Conservation (phyloP, 2,797 vertebrate species). For the Gadopsis bispinosus region DNA sequence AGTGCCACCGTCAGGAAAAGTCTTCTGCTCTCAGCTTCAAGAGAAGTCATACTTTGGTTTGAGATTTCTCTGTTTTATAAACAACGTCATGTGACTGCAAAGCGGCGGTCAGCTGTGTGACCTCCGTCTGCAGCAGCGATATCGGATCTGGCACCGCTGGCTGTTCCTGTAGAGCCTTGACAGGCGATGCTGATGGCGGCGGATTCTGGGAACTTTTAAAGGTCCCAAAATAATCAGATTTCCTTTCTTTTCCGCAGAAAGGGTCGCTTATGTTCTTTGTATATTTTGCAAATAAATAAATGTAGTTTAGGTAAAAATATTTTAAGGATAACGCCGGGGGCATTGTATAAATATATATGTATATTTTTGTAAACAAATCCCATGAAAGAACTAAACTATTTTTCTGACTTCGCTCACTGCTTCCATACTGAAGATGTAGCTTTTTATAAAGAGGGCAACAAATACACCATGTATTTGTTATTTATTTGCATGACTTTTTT, state of each 20-base stretch:
- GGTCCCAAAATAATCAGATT: constrained; percentile 8
- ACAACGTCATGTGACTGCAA: constrained; percentile 33
- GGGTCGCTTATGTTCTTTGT: neutral
- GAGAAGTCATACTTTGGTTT: constrained; percentile 10
- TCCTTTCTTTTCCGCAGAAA: neutral
- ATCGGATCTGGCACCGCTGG: constrained; percentile 48
- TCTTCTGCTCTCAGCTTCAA: constrained; percentile 40
- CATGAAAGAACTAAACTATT: neutral
- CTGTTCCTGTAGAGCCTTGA: constrained; percentile 33
- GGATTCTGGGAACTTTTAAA: constrained; percentile 31
- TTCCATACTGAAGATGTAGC: neutral
- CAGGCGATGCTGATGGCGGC: constrained; percentile 39
- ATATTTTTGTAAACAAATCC: neutral
- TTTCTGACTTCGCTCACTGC: neutral
- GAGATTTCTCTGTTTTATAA: constrained; percentile 50
- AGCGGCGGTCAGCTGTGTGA: constrained; percentile 39
- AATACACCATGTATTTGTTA: too few relatives aligned
- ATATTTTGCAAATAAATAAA: constrained; percentile 1
- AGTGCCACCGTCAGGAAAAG: constrained; percentile 59
- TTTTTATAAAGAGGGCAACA: neutral
- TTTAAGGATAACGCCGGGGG: neutral
- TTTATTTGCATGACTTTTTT: too few relatives aligned
- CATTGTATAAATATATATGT: neutral
- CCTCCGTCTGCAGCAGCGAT: constrained; percentile 40
- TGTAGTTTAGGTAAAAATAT: neutral